Conservation (phyloP, 2,888 invertebrate species). For the Polyploca ridens region DNA sequence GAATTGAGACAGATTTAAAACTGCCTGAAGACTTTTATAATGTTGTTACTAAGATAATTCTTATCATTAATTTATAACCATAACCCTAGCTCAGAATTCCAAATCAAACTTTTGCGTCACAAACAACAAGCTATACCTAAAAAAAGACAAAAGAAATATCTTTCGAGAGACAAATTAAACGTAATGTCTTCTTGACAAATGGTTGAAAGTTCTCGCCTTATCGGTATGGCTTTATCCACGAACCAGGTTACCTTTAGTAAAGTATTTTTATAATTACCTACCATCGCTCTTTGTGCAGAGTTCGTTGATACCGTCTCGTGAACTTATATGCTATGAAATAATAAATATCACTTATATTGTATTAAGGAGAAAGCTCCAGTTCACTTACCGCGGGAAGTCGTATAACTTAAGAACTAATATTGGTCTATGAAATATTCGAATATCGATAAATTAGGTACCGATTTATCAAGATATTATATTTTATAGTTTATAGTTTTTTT, state of each 20-base stretch:
- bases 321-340: slow-evolving; percentile 5
- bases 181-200: slow-evolving; percentile 47
- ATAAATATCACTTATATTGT: neutral
- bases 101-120: too few relatives aligned
- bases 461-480: neutral
- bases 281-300: slow-evolving; percentile 33
- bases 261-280: slow-evolving; percentile 52
- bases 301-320: slow-evolving; percentile 21
- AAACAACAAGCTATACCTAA: too few relatives aligned
- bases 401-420: neutral
- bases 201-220: slow-evolving; percentile 48
- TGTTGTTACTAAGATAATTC: too few relatives aligned
- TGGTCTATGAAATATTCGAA: neutral
- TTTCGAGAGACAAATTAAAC: too few relatives aligned
- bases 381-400: neutral
- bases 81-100: too few relatives aligned
- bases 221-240: slow-evolving; percentile 31
- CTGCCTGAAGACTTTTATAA: too few relatives aligned
- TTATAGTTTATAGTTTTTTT: too few relatives aligned
- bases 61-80: too few relatives aligned
- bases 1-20: too few relatives aligned
- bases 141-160: too few relatives aligned
- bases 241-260: slow-evolving; percentile 12
- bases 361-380: neutral
- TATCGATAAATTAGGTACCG: neutral